Evolutionary conservation across 2,797 vertebrate species (phyloP).

Genomic region (Urophycis tenuis): DNA sequence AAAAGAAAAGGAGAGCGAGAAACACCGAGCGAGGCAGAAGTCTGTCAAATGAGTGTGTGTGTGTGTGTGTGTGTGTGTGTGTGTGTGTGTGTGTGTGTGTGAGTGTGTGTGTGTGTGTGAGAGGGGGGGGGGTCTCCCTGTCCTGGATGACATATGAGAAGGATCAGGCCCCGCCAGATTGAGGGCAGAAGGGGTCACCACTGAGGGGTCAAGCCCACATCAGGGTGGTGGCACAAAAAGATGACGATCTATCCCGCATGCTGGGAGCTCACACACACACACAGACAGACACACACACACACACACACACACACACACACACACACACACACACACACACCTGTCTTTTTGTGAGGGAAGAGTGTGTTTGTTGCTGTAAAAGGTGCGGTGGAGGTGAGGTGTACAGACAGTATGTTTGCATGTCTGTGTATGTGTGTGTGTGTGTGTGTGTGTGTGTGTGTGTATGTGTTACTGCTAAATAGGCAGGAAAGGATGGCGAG

Average conservation of each 20-base stretch:
- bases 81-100: constrained; percentile 17
- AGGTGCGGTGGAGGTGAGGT: too few relatives aligned
- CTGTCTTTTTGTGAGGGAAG: neutral
- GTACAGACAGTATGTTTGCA: too few relatives aligned
- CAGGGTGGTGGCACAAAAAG: constrained; percentile 54
- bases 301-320: constrained; percentile 1
- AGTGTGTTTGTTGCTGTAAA: neutral
- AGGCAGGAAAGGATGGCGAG: neutral
- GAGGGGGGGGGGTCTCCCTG: too few relatives aligned
- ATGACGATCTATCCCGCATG: constrained; percentile 56
- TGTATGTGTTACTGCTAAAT: neutral
- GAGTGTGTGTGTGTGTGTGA: constrained; percentile 13
- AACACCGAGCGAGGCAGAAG: constrained; percentile 13
- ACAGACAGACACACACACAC: constrained; percentile 12
- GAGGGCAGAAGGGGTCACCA: constrained; percentile 58
- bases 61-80: constrained; percentile 13
- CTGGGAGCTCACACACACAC: constrained; percentile 27
- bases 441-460: neutral
- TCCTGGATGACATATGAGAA: constrained; percentile 64
- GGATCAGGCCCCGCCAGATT: constrained; percentile 59
- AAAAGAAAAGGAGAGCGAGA: constrained; percentile 10
- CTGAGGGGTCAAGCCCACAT: constrained; percentile 48
- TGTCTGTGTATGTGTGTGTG: too few relatives aligned
- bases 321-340: neutral
- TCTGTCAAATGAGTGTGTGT: constrained; percentile 25